Percentiles rank a stretch among this genome's conserved stretches.
These are phyloP conservation scores for Drosophila ironensis DNA, from an alignment of 1,140 invertebrate species.

Conservation along the genomic window DNA sequence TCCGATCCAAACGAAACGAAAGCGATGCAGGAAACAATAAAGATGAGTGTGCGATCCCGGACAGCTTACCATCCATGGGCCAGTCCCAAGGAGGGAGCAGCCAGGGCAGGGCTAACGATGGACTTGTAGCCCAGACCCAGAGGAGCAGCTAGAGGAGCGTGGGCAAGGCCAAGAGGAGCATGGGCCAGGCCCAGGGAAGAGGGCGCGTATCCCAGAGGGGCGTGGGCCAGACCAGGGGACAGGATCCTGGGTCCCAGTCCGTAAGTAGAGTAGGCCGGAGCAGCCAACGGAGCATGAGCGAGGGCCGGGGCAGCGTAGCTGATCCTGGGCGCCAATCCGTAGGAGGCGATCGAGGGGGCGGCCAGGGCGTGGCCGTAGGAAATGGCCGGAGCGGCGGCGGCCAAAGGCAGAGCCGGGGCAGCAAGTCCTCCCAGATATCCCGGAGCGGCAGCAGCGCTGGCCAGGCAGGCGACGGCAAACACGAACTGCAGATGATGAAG, in stretches of 20 bases:
- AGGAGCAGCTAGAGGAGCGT: conserved; percentile 37
- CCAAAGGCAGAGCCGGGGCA: conserved; percentile 27
- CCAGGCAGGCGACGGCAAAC: conserved; percentile 58
- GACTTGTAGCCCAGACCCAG: conserved; percentile 22
- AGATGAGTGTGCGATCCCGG: not conserved
- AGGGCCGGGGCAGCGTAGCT: conserved; percentile 53
- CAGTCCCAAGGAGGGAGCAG: conserved; percentile 21
- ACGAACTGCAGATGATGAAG: conserved; percentile 38
- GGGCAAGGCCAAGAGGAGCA: conserved; percentile 53
- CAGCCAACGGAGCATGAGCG: conserved; percentile 23
- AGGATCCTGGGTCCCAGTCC: conserved; percentile 28
- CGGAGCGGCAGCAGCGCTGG: conserved; percentile 68
- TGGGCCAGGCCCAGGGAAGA: conserved; percentile 25
- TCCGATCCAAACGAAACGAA: conserved; percentile 20
- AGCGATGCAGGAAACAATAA: conserved; percentile 20
- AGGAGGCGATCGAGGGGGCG: conserved; percentile 40
- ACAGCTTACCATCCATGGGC: conserved; percentile 66
- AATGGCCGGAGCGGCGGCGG: conserved; percentile 42
- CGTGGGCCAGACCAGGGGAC: conserved; percentile 39
- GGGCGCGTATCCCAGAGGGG: conserved; percentile 51
- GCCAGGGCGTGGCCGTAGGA: conserved; percentile 38
- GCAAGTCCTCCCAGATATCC: conserved; percentile 62
- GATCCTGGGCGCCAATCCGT: conserved; percentile 40
- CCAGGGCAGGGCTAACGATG: not conserved
- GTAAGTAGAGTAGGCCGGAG: conserved; percentile 22